These are phyloP conservation scores for Squalus acanthias DNA, from an alignment of 2,797 vertebrate genomes.

Conservation along the genomic window DNA sequence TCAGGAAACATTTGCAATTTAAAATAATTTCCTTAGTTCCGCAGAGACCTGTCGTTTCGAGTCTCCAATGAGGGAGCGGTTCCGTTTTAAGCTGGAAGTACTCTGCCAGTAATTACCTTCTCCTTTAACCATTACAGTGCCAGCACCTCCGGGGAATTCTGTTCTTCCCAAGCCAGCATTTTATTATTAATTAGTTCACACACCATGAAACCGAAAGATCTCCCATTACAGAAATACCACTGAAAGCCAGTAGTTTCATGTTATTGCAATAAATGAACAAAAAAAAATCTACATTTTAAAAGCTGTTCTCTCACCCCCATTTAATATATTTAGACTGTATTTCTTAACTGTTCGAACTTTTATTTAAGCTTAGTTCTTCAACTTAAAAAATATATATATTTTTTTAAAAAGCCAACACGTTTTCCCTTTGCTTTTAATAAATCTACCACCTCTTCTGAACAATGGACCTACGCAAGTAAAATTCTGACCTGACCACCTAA, in stretches of 20 bases:
- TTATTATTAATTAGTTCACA: slow-evolving; percentile 13
- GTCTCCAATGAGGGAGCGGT: background rate
- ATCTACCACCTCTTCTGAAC: background rate
- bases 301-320: background rate
- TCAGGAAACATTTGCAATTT: slow-evolving; percentile 35
- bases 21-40: slow-evolving; percentile 14
- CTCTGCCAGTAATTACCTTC: background rate
- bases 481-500: background rate
- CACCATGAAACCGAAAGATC: background rate
- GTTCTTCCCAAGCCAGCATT: background rate
- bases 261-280: background rate
- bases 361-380: background rate
- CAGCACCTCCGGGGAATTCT: background rate
- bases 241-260: background rate
- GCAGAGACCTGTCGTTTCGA: slow-evolving; percentile 1
- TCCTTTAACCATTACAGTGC: background rate
- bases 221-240: background rate
- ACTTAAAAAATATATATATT: background rate
- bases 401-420: background rate
- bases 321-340: background rate
- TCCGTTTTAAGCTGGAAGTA: background rate
- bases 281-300: background rate
- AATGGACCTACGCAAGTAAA: background rate
- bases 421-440: background rate
- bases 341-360: background rate